Evolutionary conservation across 1,140 invertebrate species (phyloP).

Genomic region (Drosophila sp.): DNA sequence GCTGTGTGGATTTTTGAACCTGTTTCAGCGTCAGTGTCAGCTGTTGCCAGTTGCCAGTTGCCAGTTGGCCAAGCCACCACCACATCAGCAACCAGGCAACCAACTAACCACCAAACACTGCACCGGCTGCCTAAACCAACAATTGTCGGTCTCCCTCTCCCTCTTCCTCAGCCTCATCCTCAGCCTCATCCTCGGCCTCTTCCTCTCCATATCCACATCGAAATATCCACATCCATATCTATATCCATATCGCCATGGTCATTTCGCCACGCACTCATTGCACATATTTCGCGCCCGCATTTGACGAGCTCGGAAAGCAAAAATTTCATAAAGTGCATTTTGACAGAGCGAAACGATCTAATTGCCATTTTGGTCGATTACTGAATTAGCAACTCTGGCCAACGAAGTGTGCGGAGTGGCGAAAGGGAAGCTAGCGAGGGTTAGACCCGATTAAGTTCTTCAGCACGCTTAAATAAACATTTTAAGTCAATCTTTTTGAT

Average conservation of each 20-base stretch:
- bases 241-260: slow-evolving; percentile 27
- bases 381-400: slow-evolving; percentile 20
- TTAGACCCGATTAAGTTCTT: slow-evolving; percentile 67
- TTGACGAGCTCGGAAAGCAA: slow-evolving; percentile 18
- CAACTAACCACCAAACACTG: slow-evolving; percentile 62
- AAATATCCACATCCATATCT: slow-evolving; percentile 8
- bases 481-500: slow-evolving; percentile 61
- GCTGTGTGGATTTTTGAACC: slow-evolving; percentile 72
- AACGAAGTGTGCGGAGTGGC: background rate
- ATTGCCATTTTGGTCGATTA: slow-evolving; percentile 62
- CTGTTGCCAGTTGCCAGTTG: slow-evolving; percentile 44
- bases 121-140: slow-evolving; percentile 84
- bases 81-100: slow-evolving; percentile 66
- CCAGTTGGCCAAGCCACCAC: slow-evolving; percentile 60
- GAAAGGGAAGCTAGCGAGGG: slow-evolving; percentile 22
- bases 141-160: slow-evolving; percentile 68
- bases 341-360: slow-evolving; percentile 72
- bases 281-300: slow-evolving; percentile 80
- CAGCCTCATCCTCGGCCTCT: slow-evolving; percentile 49
- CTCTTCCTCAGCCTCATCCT: background rate
- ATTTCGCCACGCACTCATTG: slow-evolving; percentile 74
- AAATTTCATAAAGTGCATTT: slow-evolving; percentile 73
- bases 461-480: slow-evolving; percentile 69
- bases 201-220: slow-evolving; percentile 6
- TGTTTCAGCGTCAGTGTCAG: slow-evolving; percentile 68